Percentiles rank a stretch among this genome's conserved stretches.
Evolutionary conservation across 2,888 invertebrate genomes (phyloP).

Genomic region (Calameuta idolon): DNA sequence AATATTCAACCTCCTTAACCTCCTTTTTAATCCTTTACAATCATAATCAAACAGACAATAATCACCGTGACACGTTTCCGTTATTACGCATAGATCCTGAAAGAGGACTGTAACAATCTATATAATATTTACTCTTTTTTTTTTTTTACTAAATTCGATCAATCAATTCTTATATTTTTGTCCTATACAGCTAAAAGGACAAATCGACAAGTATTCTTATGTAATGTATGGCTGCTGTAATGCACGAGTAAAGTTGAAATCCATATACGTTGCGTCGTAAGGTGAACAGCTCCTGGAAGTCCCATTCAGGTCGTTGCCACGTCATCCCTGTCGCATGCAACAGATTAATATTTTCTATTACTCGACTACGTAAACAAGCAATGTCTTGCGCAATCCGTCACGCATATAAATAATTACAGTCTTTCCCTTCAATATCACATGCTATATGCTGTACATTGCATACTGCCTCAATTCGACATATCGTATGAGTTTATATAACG

Average conservation of each 20-base stretch:
- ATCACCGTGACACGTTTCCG: not conserved
- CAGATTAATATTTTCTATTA: slow-evolving; percentile 48
- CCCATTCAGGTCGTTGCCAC: slow-evolving; percentile 46
- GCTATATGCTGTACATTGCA: not conserved
- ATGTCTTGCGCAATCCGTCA: not conserved
- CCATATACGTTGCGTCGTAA: slow-evolving; percentile 20
- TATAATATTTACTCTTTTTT: not conserved
- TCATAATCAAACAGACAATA: not conserved
- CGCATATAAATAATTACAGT: not conserved
- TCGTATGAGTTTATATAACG: not conserved
- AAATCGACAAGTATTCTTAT: not conserved
- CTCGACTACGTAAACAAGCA: slow-evolving; percentile 10
- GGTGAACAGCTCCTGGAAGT: slow-evolving; percentile 32
- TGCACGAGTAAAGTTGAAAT: slow-evolving; percentile 15
- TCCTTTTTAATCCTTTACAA: not conserved
- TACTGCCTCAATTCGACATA: not conserved
- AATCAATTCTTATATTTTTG: not conserved
- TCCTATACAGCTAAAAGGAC: not conserved
- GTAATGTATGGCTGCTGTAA: slow-evolving; percentile 17
- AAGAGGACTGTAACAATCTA: not conserved
- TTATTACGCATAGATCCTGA: not conserved
- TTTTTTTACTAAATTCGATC: not conserved
- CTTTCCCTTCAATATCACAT: not conserved
- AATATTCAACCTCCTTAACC: not conserved
- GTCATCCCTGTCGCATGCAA: slow-evolving; percentile 63